Percentiles rank a stretch among this genome's conserved stretches.
These are phyloP conservation scores for Coelopa frigida DNA, from an alignment of 1,140 invertebrate species.

Conservation along the genomic window DNA sequence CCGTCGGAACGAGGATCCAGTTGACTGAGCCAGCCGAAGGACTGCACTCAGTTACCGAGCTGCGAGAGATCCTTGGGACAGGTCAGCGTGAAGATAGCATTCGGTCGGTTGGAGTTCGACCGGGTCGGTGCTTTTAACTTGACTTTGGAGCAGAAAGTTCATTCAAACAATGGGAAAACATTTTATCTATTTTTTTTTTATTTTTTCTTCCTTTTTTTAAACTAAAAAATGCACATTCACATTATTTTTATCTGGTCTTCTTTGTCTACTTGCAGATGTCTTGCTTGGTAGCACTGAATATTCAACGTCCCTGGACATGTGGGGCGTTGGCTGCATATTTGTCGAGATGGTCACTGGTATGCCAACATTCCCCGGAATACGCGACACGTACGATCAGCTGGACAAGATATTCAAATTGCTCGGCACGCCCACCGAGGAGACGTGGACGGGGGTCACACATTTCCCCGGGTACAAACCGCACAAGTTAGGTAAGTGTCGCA, in stretches of 20 bases:
- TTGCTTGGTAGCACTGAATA: slow-evolving; percentile 94
- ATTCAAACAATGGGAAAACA: too few species aligned
- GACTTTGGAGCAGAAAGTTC: too few species aligned
- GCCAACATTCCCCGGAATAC: slow-evolving; percentile 90
- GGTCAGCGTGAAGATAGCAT: too few species aligned
- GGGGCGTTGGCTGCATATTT: slow-evolving; percentile 98
- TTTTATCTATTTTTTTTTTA: too few species aligned
- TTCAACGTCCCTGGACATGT: slow-evolving; percentile 91
- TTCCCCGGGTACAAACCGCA: slow-evolving; percentile 80
- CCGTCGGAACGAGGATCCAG: too few species aligned
- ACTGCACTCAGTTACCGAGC: too few species aligned
- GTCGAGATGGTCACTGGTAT: slow-evolving; percentile 96
- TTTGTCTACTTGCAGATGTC: slow-evolving; percentile 59
- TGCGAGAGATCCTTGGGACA: too few species aligned
- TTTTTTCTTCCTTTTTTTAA: too few species aligned
- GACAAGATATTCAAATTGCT: slow-evolving; percentile 95
- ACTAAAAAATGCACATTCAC: too few species aligned
- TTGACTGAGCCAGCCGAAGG: too few species aligned
- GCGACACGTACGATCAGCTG: slow-evolving; percentile 91
- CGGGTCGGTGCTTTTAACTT: too few species aligned
- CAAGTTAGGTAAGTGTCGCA: slow-evolving; percentile 57
- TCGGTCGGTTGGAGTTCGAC: too few species aligned
- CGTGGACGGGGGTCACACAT: slow-evolving; percentile 81
- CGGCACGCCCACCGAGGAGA: slow-evolving; percentile 85
- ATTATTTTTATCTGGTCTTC: slow-evolving; percentile 4